phyloP scores from a whole-genome alignment of 2,797 vertebrate species.

The Oceanodroma leucorhoa region DNA sequence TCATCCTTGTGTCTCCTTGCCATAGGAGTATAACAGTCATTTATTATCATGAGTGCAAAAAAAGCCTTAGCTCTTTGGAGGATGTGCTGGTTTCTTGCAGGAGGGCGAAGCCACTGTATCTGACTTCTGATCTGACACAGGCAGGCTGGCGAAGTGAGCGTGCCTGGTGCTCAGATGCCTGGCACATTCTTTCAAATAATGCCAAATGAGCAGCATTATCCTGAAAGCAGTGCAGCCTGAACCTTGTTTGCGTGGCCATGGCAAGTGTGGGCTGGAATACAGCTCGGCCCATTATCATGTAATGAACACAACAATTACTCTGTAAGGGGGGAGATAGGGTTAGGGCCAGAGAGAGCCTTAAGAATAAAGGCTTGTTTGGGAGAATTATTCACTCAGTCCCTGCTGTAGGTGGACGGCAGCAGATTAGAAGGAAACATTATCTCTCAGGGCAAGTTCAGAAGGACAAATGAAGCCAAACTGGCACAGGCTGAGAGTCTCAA shows the following conservation, averaged over 20 bases:
- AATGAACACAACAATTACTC: constrained; percentile 54
- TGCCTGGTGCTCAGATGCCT: not conserved
- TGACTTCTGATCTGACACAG: not conserved
- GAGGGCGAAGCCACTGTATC: not conserved
- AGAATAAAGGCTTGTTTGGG: constrained; percentile 81
- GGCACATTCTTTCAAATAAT: constrained; percentile 32
- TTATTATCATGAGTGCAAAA: not conserved
- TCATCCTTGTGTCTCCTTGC: not conserved
- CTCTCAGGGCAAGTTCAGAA: constrained; percentile 81
- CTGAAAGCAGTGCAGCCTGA: not conserved
- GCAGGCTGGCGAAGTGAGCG: not conserved
- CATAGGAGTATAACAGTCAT: not conserved
- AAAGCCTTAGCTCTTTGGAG: not conserved
- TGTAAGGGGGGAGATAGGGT: constrained; percentile 40
- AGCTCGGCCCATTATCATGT: constrained; percentile 36
- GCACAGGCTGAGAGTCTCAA: constrained; percentile 74
- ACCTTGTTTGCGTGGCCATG: constrained; percentile 35
- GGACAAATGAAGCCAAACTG: constrained; percentile 71
- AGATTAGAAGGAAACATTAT: constrained; percentile 90
- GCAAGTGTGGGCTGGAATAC: constrained; percentile 62
- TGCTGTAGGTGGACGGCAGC: constrained; percentile 82
- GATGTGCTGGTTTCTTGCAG: not conserved
- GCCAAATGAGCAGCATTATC: constrained; percentile 50
- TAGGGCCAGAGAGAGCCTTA: constrained; percentile 1
- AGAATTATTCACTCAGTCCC: constrained; percentile 75